phyloP scores from a whole-genome alignment of 2,888 invertebrate genomes.

The Cabera pusaria region DNA sequence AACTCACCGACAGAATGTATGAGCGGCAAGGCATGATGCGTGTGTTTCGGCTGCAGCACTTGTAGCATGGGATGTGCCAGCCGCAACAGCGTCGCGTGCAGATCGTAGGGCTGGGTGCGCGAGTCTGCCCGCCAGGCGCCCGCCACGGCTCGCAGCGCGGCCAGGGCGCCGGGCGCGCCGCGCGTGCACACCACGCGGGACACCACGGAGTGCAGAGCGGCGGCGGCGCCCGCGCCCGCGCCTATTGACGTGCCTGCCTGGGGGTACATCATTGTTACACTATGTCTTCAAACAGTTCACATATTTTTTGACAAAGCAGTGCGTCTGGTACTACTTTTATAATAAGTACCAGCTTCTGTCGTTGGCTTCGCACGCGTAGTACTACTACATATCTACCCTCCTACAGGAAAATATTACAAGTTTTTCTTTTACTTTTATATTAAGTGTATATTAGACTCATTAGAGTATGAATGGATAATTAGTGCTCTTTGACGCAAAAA shows the following conservation, averaged over 20 bases:
- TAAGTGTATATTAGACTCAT: too few relatives aligned
- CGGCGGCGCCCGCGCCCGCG: slow-evolving; percentile 66
- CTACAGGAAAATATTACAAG: too few relatives aligned
- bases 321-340: too few relatives aligned
- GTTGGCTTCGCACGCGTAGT: too few relatives aligned
- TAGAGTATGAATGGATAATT: too few relatives aligned
- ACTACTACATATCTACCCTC: too few relatives aligned
- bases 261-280: too few relatives aligned
- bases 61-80: slow-evolving; percentile 88
- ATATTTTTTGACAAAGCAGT: too few relatives aligned
- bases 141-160: slow-evolving; percentile 68
- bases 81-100: slow-evolving; percentile 77
- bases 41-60: slow-evolving; percentile 86
- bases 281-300: too few relatives aligned
- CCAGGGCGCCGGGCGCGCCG: slow-evolving; percentile 53
- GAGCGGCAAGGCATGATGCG: slow-evolving; percentile 85
- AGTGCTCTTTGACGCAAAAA: too few relatives aligned
- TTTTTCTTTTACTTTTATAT: too few relatives aligned
- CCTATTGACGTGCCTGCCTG: slow-evolving; percentile 65
- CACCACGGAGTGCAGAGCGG: slow-evolving; percentile 60
- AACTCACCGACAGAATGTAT: slow-evolving; percentile 85
- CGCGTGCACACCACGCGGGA: slow-evolving; percentile 65
- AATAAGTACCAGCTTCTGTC: too few relatives aligned
- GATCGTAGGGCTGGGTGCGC: slow-evolving; percentile 44
- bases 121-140: slow-evolving; percentile 85